phyloP scores from a whole-genome alignment of 2,888 invertebrate genomes.

The Hirtodrosophila trivittata region DNA sequence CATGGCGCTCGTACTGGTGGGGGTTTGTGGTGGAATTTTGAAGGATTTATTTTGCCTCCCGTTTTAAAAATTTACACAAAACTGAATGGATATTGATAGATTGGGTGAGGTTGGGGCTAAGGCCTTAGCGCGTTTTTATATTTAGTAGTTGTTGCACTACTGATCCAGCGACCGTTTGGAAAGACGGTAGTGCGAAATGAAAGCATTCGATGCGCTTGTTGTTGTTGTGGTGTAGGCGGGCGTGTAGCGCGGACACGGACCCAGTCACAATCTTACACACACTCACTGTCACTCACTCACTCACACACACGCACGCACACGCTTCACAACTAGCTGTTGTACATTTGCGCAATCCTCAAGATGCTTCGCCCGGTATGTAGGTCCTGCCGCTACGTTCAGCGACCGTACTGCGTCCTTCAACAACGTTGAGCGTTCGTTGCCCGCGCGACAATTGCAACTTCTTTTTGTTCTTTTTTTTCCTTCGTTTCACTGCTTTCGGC shows the following conservation, averaged over 20 bases:
- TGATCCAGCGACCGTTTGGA: conserved; percentile 12
- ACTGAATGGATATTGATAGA: conserved; percentile 18
- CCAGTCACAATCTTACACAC: conserved; percentile 26
- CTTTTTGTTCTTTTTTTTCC: conserved; percentile 38
- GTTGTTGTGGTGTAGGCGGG: conserved; percentile 43
- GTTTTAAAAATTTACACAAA: conserved; percentile 10
- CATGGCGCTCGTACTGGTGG: conserved; percentile 75
- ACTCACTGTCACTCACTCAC: conserved; percentile 7
- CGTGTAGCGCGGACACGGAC: conserved; percentile 44
- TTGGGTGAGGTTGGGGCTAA: conserved; percentile 14
- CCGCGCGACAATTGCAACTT: conserved; percentile 48
- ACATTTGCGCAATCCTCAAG: conserved; percentile 57
- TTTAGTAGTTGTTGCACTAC: conserved; percentile 16
- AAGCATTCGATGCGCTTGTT: conserved; percentile 43
- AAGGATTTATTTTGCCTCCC: conserved; percentile 34
- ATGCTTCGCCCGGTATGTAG: conserved; percentile 32
- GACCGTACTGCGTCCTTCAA: conserved; percentile 62
- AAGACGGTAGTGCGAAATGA: conserved; percentile 37
- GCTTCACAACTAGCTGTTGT: conserved; percentile 50
- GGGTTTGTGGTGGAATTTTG: conserved; percentile 82
- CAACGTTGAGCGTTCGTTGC: conserved; percentile 57
- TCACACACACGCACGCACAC: conserved; percentile 32
- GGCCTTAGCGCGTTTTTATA: conserved; percentile 21
- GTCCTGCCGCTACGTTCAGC: conserved; percentile 27
- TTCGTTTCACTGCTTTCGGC: conserved; percentile 57